Evolutionary conservation across 2,113 vertebrate species (phyloP).

Genomic region (Pogona vitticeps): DNA sequence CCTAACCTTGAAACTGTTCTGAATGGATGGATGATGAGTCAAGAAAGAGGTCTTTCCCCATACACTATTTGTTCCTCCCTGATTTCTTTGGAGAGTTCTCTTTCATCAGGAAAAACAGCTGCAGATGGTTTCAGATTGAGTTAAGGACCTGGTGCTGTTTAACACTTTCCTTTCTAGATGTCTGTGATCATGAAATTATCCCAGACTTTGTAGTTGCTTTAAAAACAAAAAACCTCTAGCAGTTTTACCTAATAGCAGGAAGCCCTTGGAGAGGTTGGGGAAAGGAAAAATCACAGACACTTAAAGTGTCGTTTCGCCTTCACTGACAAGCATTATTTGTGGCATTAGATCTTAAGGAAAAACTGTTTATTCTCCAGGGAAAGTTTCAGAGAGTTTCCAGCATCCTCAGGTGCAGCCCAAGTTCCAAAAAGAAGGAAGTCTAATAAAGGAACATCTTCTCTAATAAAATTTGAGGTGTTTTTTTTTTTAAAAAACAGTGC

Average conservation of each 20-base stretch:
- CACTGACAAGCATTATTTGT: no score
- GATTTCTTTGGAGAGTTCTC: no score
- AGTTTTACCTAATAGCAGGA: not conserved
- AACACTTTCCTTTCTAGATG: not conserved
- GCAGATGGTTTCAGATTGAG: not conserved
- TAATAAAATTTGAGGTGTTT: not conserved
- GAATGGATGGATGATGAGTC: not conserved
- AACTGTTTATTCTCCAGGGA: no score
- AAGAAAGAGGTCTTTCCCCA: not conserved
- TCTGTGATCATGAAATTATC: not conserved
- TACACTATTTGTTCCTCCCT: not conserved
- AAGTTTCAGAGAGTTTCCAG: no score
- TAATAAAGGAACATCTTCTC: not conserved
- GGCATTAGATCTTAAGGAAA: no score
- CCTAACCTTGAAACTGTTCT: no score
- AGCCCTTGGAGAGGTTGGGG: not conserved
- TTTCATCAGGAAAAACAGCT: not conserved
- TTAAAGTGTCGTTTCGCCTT: no score
- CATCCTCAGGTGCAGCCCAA: no score
- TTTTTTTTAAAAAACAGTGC: not conserved
- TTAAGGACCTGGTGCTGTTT: not conserved
- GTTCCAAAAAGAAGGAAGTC: no score
- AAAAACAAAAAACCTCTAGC: not conserved
- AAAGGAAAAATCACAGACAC: not conserved
- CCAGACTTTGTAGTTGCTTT: not conserved